These are phyloP conservation scores for Nesoenas mayeri DNA, from an alignment of 2,113 vertebrate genomes.

Conservation along the genomic window DNA sequence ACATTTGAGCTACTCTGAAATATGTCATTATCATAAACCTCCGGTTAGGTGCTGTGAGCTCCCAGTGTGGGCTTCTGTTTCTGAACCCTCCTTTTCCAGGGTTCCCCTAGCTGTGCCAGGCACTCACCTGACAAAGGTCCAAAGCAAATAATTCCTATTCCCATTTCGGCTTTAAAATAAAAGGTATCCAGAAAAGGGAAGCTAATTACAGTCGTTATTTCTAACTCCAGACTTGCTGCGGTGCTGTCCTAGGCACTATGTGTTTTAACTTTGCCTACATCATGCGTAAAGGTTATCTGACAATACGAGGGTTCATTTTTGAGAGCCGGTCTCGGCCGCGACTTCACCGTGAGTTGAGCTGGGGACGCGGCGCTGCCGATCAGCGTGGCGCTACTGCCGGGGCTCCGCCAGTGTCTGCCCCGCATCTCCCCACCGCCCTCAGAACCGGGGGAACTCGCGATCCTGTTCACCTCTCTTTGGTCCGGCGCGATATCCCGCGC, in stretches of 20 bases:
- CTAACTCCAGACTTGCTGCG: neutral
- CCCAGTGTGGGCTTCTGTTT: fast-evolving
- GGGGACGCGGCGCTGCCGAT: neutral
- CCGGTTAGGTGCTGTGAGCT: neutral
- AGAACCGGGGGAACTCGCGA: neutral
- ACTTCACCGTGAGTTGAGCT: neutral
- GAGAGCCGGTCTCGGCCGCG: neutral
- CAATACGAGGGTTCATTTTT: fast-evolving
- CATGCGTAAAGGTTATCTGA: neutral
- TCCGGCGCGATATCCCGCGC: neutral
- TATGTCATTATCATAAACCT: neutral
- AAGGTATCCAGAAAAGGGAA: neutral
- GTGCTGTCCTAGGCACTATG: neutral
- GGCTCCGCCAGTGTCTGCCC: neutral
- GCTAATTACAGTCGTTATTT: neutral
- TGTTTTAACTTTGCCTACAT: neutral
- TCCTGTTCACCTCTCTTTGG: neutral
- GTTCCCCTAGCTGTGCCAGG: neutral
- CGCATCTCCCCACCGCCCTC: neutral
- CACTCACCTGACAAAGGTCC: neutral
- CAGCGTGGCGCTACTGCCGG: neutral
- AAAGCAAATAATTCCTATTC: neutral
- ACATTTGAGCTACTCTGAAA: neutral
- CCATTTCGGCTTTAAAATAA: neutral
- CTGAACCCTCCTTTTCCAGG: neutral